Evolutionary conservation across 2,797 vertebrate species (phyloP).

Genomic region (Karalla daura): DNA sequence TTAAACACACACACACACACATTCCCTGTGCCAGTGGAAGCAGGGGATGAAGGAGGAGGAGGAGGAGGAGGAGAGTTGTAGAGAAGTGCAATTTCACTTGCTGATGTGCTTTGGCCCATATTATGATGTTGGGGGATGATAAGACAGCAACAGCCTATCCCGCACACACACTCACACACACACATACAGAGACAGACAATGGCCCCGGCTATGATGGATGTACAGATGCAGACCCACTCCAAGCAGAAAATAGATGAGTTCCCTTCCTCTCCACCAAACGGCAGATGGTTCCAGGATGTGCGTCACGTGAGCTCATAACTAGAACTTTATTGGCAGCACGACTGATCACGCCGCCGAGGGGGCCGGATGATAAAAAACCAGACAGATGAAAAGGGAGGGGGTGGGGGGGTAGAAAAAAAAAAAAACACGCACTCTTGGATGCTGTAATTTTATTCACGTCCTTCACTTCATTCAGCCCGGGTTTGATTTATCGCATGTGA

Average conservation of each 20-base stretch:
- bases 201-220: slow-evolving; percentile 68
- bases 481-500: slow-evolving; percentile 13
- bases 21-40: slow-evolving; percentile 31
- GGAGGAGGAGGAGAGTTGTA: slow-evolving; percentile 59
- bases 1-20: not conserved
- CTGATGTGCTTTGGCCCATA: slow-evolving; percentile 78
- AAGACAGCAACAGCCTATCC: slow-evolving; percentile 44
- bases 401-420: too few relatives aligned
- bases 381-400: too few relatives aligned
- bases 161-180: slow-evolving; percentile 14
- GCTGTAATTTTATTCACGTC: slow-evolving; percentile 15
- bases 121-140: slow-evolving; percentile 73
- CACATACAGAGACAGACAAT: slow-evolving; percentile 54
- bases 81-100: slow-evolving; percentile 75
- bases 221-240: slow-evolving; percentile 63
- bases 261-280: slow-evolving; percentile 49
- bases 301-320: slow-evolving; percentile 35
- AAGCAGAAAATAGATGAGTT: slow-evolving; percentile 65
- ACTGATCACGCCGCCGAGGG: slow-evolving; percentile 37
- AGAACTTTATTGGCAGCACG: slow-evolving; percentile 55
- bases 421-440: slow-evolving; percentile 2
- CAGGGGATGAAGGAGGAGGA: slow-evolving; percentile 55
- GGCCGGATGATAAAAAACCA: slow-evolving; percentile 30
- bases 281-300: slow-evolving; percentile 50
- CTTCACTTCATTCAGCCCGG: slow-evolving; percentile 11